Evolutionary conservation across 2,797 vertebrate species (phyloP).

Genomic region (Salmo trutta): DNA sequence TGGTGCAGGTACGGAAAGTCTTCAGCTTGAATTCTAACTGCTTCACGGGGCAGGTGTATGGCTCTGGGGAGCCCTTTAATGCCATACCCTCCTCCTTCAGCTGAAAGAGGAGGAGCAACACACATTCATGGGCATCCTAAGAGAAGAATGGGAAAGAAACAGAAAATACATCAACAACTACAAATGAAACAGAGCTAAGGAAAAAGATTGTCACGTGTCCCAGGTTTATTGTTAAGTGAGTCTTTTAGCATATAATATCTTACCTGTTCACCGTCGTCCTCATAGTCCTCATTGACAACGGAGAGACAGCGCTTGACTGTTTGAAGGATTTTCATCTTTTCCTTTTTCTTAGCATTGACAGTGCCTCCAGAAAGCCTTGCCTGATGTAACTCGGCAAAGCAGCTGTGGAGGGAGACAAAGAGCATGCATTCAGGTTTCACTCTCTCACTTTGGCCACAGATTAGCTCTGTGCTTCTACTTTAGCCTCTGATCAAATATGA

Average conservation of each 20-base stretch:
- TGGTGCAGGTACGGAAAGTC: too few relatives aligned
- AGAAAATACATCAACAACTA: background rate
- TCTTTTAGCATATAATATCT: too few relatives aligned
- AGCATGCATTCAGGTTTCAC: too few relatives aligned
- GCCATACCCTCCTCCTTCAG: conserved; percentile 23
- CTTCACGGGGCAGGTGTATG: background rate
- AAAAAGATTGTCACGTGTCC: background rate
- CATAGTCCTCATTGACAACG: too few relatives aligned
- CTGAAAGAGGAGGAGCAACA: background rate
- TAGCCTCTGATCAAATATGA: too few relatives aligned
- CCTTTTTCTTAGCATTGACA: background rate
- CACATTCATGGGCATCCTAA: background rate
- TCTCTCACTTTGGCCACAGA: too few relatives aligned
- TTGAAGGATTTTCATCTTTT: background rate
- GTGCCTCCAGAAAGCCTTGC: background rate
- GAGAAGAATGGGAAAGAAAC: background rate
- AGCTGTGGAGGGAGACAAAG: too few relatives aligned
- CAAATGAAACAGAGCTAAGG: background rate
- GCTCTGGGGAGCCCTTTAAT: conserved; percentile 67
- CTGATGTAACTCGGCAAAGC: background rate
- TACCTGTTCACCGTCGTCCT: too few relatives aligned
- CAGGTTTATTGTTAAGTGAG: background rate
- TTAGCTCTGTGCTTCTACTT: too few relatives aligned
- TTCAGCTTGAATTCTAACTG: background rate
- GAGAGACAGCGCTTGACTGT: background rate